Conservation (phyloP, 2,113 vertebrate species). For the Hypomesus transpacificus region DNA sequence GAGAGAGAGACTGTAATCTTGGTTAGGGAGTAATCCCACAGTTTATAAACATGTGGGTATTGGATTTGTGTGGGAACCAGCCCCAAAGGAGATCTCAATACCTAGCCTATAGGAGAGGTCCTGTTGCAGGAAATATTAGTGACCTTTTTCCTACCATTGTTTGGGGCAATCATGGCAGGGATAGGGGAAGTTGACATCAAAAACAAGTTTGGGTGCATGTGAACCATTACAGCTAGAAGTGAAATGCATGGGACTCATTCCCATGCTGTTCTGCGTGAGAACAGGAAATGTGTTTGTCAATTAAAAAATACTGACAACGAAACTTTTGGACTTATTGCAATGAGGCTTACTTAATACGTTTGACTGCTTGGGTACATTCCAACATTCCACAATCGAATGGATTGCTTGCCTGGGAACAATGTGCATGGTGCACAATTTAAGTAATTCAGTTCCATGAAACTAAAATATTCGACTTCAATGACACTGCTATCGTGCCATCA, state of each 20-base stretch:
- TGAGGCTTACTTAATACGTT: no score
- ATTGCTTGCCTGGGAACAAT: no score
- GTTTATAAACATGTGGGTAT: conserved; percentile 44
- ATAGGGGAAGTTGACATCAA: conserved; percentile 30
- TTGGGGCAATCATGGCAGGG: conserved; percentile 31
- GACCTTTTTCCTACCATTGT: conserved; percentile 67
- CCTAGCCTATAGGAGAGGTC: conserved; percentile 32
- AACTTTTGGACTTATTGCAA: no score
- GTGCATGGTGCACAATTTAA: no score
- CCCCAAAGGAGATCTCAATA: conserved; percentile 42
- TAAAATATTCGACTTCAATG: no score
- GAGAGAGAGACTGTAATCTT: conserved; percentile 33
- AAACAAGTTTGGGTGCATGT: conserved; percentile 15
- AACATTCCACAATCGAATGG: no score
- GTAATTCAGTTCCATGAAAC: no score
- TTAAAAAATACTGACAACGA: background rate
- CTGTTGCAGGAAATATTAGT: conserved; percentile 62
- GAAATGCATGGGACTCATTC: background rate
- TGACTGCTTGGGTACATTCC: no score
- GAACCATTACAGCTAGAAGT: conserved; percentile 5
- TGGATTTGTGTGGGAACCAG: conserved; percentile 52
- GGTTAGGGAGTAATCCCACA: conserved; percentile 17
- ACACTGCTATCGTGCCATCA: no score
- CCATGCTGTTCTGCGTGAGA: background rate
- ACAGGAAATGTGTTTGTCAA: background rate